Conservation (phyloP, 2,888 invertebrate species). For the Scaptomyza parva region DNA sequence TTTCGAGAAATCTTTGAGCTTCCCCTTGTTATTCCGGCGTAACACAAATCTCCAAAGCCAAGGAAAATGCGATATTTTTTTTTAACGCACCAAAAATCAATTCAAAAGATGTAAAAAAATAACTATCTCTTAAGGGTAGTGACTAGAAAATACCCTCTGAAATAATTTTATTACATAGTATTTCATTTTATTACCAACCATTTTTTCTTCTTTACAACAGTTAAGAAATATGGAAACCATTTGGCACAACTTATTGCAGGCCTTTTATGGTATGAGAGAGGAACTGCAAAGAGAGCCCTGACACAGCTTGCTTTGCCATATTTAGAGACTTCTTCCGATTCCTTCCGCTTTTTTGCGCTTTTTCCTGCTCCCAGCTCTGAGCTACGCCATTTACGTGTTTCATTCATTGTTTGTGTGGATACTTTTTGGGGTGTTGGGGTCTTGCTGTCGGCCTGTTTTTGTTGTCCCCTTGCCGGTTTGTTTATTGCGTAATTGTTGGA, state of each 20-base stretch:
- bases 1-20: conserved; percentile 19
- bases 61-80: conserved; percentile 34
- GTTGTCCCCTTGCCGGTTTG: conserved; percentile 23
- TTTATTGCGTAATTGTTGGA: conserved; percentile 68
- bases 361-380: background rate
- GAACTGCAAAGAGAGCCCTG: conserved; percentile 14
- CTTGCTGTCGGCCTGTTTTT: conserved; percentile 7
- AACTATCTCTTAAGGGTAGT: background rate
- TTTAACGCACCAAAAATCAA: conserved; percentile 44
- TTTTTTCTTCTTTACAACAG: background rate
- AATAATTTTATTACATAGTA: too few relatives aligned
- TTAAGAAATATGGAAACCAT: background rate
- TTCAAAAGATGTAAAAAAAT: conserved; percentile 8
- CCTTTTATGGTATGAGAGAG: conserved; percentile 21
- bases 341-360: conserved; percentile 34
- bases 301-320: conserved; percentile 47
- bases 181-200: too few relatives aligned
- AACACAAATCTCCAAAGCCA: conserved; percentile 43
- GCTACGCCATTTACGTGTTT: conserved; percentile 54
- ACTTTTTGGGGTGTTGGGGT: conserved; percentile 8
- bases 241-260: background rate
- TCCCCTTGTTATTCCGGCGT: conserved; percentile 30
- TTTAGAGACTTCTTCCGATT: conserved; percentile 51
- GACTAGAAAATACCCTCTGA: conserved; percentile 19
- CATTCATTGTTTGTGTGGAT: conserved; percentile 43